Base-by-base conservation (phyloP, 1,140 invertebrate species). In the Aphelenchoides avenae region DNA sequence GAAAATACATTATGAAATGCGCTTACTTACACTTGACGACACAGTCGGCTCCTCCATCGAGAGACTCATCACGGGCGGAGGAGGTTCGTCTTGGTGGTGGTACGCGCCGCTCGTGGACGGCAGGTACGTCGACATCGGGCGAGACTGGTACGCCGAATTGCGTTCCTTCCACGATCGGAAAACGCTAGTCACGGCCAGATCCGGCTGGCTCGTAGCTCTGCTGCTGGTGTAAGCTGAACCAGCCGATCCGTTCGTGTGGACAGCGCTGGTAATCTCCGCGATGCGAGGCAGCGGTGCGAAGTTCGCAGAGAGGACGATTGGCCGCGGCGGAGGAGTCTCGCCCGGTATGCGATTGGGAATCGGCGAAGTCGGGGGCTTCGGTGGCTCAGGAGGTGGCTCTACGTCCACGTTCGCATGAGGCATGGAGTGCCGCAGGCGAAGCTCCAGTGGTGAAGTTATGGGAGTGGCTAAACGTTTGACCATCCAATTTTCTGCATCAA, bases 281-380 rank as follows among this genome's bases (percentile, higher is more conserved):
- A 48, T 24, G 5, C 31, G 20, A 5, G 43, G 43, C 49, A 48
- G 29, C 36, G 49, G 49, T 5, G 29, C 24, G 24, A 40, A 22
- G 29, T 27, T 24, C 47, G 43, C 13, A 13, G 26, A 40, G 27
- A 27, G 27, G 11, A 31, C 13, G 7, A 27, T 53, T 52, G 50
- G 0, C 52, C 34, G 4, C 52, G 50, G 1, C 47, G 15, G 13
- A 2, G 27, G 50, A 9, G 44, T 20, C 34, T 36, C 13, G 18
- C 13, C 13, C 13, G 18, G 34, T 13, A 13, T 13, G 18, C 58
- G 58, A 53, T 63, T 66, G 1, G 61, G 61, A 26, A 63, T 51
- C 15, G 61, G 61, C 13, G 65, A 69, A 15, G 65, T 63, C 1
- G 61, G 61, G 18, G 56, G 56, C 34, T 30, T 24, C 13, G 56